Base-by-base conservation (phyloP, 1,140 invertebrate genomes). In the Propsilocerus akamusi region DNA sequence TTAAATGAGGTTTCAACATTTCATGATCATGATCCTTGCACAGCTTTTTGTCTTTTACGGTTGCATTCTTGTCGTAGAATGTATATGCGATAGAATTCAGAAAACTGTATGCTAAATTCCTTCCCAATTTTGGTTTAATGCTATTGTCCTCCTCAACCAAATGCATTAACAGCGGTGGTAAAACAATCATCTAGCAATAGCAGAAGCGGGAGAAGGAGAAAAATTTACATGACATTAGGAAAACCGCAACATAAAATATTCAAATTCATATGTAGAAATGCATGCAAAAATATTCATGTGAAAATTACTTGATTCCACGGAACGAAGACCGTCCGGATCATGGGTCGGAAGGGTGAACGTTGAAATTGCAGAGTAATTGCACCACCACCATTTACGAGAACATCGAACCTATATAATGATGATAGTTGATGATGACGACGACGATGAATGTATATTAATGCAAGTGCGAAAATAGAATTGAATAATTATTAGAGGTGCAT, bases 391-490 rank as follows among this genome's bases (percentile, higher is more conserved):
- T 99, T 98, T 25, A 99, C 94, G 57, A 99, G 70, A 28, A 99
- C 83, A 72, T 98, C 95, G 73, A 97, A 99, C 83, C 94, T 97
- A 64, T n/a, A n/a, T n/a, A n/a, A n/a, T n/a, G n/a, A n/a, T n/a
- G n/a, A n/a, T n/a, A n/a, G n/a, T n/a, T n/a, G n/a, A n/a, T n/a
- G n/a, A n/a, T n/a, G n/a, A n/a, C n/a, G n/a, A n/a, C n/a, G n/a
- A n/a, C n/a, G n/a, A n/a, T n/a, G n/a, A n/a, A n/a, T n/a, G n/a
- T n/a, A n/a, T n/a, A n/a, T n/a, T n/a, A n/a, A n/a, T n/a, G n/a
- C n/a, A n/a, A n/a, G n/a, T n/a, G n/a, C n/a, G n/a, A n/a, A n/a
- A n/a, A n/a, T n/a, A n/a, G n/a, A n/a, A n/a, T n/a, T n/a, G n/a
- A n/a, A n/a, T n/a, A n/a, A n/a, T n/a, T n/a, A n/a, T n/a, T n/a